Conservation (phyloP, 64 coral and sea anemone species). For the Montipora foliosa region DNA sequence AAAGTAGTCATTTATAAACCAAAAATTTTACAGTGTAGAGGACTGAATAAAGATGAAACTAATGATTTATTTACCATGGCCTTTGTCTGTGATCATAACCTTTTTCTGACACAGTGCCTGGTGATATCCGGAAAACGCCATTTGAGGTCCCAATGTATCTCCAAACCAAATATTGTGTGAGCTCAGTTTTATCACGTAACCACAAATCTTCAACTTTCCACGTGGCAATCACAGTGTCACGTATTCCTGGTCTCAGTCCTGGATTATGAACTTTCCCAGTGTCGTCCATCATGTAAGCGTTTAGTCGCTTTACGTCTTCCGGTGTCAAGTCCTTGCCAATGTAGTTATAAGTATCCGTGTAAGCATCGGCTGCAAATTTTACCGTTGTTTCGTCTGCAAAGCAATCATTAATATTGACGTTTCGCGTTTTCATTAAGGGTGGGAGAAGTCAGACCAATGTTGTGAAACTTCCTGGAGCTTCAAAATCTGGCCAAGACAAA, state of each 20-base stretch:
- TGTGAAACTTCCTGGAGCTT: no score
- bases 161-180: constrained; percentile 75
- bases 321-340: constrained; percentile 35
- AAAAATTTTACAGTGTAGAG: not conserved
- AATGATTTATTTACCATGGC: constrained; percentile 51
- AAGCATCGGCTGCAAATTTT: constrained; percentile 49
- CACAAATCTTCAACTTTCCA: constrained; percentile 68
- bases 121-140: constrained; percentile 54
- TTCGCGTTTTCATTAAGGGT: no score
- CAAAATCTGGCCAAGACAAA: no score
- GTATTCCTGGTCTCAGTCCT: constrained; percentile 58
- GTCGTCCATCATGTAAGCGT: constrained; percentile 31
- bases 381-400: constrained; percentile 49
- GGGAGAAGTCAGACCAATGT: no score
- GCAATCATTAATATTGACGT: not conserved
- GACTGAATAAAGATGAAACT: not conserved
- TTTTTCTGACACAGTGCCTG: constrained; percentile 23
- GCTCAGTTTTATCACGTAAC: constrained; percentile 54
- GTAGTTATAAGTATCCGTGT: constrained; percentile 36
- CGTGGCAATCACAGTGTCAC: constrained; percentile 59
- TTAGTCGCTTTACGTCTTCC: not conserved
- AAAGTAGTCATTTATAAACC: no score
- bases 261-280: constrained; percentile 39
- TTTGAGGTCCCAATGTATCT: constrained; percentile 69
- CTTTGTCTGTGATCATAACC: constrained; percentile 65